A percentile compares a stretch with the other conserved stretches of the same genome.
Conservation (phyloP, 2,113 vertebrate species). For the Orthonyx spaldingii region DNA sequence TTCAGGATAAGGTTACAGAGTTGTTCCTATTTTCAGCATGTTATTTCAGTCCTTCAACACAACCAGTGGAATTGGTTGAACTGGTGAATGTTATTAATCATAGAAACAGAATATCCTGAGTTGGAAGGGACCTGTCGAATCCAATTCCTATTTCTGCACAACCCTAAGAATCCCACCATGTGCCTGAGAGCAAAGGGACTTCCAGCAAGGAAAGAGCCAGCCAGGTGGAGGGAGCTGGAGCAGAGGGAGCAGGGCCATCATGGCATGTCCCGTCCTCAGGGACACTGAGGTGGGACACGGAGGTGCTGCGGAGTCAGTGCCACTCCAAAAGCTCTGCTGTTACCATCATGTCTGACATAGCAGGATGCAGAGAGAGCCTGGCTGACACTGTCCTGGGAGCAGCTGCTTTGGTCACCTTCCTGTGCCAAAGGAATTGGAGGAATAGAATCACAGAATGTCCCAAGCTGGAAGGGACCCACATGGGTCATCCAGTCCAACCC, state of each 20-base stretch:
- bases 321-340: background rate
- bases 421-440: background rate
- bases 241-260: background rate
- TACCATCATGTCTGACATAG: background rate
- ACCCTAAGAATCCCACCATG: background rate
- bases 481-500: rapidly evolving
- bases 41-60: background rate
- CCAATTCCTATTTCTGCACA: background rate
- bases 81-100: background rate
- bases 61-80: background rate
- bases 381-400: background rate
- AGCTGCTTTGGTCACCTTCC: background rate
- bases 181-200: background rate
- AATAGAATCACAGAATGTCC: background rate
- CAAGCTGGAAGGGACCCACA: background rate
- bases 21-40: background rate
- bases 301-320: background rate
- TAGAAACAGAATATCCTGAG: background rate
- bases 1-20: background rate
- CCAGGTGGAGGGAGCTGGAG: background rate
- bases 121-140: background rate
- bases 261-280: background rate
- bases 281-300: no score
- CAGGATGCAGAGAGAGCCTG: background rate
- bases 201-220: background rate